phyloP scores from a whole-genome alignment of 2,797 vertebrate species.

The Alfaro cultratus region DNA sequence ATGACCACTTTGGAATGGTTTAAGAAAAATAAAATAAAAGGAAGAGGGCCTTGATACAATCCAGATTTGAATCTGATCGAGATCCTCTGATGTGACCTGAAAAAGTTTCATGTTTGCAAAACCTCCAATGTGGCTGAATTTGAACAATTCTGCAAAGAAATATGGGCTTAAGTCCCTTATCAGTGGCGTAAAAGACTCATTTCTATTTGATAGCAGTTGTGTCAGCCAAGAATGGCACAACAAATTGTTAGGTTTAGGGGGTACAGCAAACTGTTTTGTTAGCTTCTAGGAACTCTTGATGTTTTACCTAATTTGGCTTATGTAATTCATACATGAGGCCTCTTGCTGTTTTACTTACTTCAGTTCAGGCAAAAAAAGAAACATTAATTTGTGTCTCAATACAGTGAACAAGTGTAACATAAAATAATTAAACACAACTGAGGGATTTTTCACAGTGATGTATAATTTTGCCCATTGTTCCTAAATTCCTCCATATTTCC shows the following conservation, averaged over 20 bases:
- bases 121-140: background rate
- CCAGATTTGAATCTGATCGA: background rate
- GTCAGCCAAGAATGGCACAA: background rate
- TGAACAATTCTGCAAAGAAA: background rate
- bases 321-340: background rate
- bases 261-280: background rate
- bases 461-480: background rate
- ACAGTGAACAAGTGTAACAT: background rate
- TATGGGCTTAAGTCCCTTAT: background rate
- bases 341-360: background rate
- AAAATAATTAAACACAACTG: background rate
- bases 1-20: background rate
- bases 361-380: background rate
- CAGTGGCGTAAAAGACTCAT: background rate
- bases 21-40: background rate
- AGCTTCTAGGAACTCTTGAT: background rate
- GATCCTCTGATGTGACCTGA: background rate
- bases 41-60: background rate
- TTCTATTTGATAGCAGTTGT: background rate
- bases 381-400: background rate
- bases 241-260: background rate
- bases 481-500: background rate
- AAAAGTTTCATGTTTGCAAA: background rate
- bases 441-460: background rate
- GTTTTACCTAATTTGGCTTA: background rate